phyloP scores from a whole-genome alignment of 2,888 invertebrate species.

The Euclidia mi region DNA sequence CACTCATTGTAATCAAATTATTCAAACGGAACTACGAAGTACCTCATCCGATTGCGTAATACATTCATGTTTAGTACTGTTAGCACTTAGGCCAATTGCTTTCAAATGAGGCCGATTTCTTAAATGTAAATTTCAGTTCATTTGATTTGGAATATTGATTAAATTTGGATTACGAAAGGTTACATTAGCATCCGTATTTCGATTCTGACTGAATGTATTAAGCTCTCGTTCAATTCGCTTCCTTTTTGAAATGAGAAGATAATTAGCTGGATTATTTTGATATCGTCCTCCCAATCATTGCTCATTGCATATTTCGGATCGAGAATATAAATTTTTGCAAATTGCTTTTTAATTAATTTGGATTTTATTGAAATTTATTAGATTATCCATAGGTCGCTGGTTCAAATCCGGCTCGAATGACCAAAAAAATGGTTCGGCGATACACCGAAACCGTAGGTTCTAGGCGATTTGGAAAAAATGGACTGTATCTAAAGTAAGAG shows the following conservation, averaged over 20 bases:
- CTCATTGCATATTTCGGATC: conserved; percentile 2
- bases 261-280: conserved; percentile 21
- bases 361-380: neutral
- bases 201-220: conserved; percentile 30
- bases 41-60: neutral
- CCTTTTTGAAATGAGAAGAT: conserved; percentile 28
- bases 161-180: conserved; percentile 43
- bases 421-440: no score
- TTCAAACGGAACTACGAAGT: conserved; percentile 6
- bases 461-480: no score
- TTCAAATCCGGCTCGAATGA: conserved; percentile 91
- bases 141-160: conserved; percentile 62
- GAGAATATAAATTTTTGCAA: conserved; percentile 1
- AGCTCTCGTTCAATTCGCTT: conserved; percentile 21
- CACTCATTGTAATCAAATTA: no score
- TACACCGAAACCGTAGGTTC: no score
- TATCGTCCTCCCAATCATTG: conserved; percentile 3
- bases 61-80: conserved; percentile 16
- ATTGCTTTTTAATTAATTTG: no score
- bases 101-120: conserved; percentile 54
- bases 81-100: conserved; percentile 57
- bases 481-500: no score
- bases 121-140: conserved; percentile 61
- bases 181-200: conserved; percentile 47
- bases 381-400: conserved; percentile 91